Evolutionary conservation across 2,888 invertebrate species (phyloP).

Genomic region (Himalopsyche anomala): DNA sequence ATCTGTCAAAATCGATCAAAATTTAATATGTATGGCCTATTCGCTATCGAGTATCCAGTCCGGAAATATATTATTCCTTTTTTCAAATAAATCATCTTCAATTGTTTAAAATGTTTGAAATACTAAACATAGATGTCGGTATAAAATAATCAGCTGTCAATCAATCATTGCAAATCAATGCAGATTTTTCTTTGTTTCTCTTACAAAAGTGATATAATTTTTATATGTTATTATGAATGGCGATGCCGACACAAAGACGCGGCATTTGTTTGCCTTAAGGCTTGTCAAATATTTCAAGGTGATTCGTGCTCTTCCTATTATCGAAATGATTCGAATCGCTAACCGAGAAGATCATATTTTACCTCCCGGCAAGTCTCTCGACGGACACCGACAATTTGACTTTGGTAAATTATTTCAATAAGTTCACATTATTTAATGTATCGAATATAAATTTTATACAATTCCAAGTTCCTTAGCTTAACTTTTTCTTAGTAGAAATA

Average conservation of each 20-base stretch:
- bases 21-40: neutral
- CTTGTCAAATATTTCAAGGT: slow-evolving; percentile 34
- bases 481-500: too few species aligned
- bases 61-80: neutral
- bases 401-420: neutral
- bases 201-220: neutral
- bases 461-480: too few species aligned
- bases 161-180: slow-evolving; percentile 27
- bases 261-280: neutral
- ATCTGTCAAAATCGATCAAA: too few species aligned
- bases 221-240: neutral
- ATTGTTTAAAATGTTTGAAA: neutral
- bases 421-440: too few species aligned
- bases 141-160: neutral
- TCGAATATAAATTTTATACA: too few species aligned
- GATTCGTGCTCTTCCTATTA: neutral
- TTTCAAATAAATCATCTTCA: slow-evolving; percentile 14
- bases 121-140: neutral
- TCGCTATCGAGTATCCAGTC: neutral
- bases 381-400: neutral
- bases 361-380: neutral
- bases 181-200: neutral
- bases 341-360: neutral
- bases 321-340: neutral
- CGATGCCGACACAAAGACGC: neutral